Percentiles rank a stretch among this genome's conserved stretches.
Conservation (phyloP, 2,888 invertebrate genomes). For the Cylindroiulus punctatus region DNA sequence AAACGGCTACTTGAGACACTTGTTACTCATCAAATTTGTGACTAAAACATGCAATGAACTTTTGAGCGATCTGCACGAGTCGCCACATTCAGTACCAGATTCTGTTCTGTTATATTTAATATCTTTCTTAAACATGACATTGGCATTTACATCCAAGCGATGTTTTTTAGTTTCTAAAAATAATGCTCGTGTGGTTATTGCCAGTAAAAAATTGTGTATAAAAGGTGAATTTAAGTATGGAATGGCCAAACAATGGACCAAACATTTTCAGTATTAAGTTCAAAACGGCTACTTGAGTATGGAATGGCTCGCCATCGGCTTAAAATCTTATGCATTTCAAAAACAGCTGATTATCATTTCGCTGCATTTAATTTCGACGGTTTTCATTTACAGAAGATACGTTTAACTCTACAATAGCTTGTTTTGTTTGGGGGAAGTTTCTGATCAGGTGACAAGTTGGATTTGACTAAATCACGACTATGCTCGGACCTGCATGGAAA, state of each 20-base stretch:
- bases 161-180: background rate
- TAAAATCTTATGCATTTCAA: too few relatives aligned
- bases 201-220: background rate
- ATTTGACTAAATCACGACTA: background rate
- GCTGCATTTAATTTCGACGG: background rate
- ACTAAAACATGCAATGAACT: too few relatives aligned
- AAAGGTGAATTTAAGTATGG: constrained; percentile 5
- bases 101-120: too few relatives aligned
- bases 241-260: too few relatives aligned
- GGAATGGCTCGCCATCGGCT: too few relatives aligned
- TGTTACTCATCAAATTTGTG: too few relatives aligned
- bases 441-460: background rate
- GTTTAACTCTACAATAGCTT: background rate
- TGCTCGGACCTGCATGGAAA: background rate
- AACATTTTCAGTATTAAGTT: too few relatives aligned
- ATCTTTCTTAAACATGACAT: too few relatives aligned
- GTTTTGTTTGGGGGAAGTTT: background rate
- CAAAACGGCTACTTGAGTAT: background rate
- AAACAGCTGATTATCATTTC: background rate
- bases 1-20: too few relatives aligned
- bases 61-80: too few relatives aligned
- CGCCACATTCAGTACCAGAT: too few relatives aligned
- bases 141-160: background rate
- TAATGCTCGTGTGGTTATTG: background rate
- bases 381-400: background rate